A percentile compares a stretch with the other conserved stretches of the same genome.
phyloP scores from a whole-genome alignment of 1,140 invertebrate species.

The Magallana angulata region DNA sequence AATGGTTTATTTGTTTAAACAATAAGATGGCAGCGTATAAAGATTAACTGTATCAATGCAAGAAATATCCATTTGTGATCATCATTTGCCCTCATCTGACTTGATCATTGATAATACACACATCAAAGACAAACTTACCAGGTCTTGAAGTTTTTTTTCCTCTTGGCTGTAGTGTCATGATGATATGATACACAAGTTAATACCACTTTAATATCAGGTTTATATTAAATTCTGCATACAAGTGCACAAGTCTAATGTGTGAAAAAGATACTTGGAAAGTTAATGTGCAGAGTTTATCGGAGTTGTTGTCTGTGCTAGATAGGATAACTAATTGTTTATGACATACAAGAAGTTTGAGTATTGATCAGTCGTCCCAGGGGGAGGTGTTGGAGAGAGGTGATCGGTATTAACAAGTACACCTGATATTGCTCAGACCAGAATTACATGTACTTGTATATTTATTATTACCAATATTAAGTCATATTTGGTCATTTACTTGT shows the following conservation, averaged over 20 bases:
- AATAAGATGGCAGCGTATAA: no score
- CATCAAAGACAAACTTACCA: background rate
- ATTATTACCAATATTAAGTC: no score
- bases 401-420: background rate
- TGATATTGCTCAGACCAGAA: background rate
- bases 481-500: no score
- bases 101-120: no score
- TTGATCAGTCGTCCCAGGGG: background rate
- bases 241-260: background rate
- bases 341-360: slow-evolving; percentile 24
- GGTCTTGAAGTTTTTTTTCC: background rate
- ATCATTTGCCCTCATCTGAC: no score
- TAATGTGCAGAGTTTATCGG: background rate
- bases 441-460: background rate
- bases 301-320: background rate
- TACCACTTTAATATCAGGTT: no score
- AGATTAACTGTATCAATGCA: no score
- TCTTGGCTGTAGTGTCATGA: background rate
- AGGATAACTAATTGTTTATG: slow-evolving; percentile 35
- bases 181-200: background rate
- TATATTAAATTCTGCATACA: background rate
- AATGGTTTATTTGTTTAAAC: no score
- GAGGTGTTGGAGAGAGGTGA: background rate
- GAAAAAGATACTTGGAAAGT: slow-evolving; percentile 20
- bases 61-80: no score